A percentile compares a stretch with the other conserved stretches of the same genome.
Conservation (phyloP, 2,888 invertebrate species). For the Conchocele bisecta region DNA sequence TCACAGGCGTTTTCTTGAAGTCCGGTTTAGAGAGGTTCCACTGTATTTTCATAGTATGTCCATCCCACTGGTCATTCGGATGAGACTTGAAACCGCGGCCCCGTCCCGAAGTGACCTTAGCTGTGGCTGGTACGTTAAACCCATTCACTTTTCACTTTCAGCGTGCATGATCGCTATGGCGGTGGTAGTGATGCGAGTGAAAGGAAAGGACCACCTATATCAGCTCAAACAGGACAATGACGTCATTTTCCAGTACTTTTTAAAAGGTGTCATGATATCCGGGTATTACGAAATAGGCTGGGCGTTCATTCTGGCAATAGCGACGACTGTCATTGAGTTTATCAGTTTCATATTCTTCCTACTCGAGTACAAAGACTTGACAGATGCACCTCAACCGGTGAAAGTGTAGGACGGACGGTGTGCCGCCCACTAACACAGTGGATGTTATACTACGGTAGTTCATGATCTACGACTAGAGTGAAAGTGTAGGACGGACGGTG, state of each 20-base stretch:
- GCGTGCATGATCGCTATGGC: slow-evolving; percentile 60
- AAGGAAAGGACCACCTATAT: slow-evolving; percentile 49
- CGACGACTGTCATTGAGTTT: slow-evolving; percentile 51
- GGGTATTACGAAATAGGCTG: slow-evolving; percentile 58
- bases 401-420: slow-evolving; percentile 54
- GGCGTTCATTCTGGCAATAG: slow-evolving; percentile 53
- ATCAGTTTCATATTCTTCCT: slow-evolving; percentile 55
- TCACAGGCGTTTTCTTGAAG: too few species aligned
- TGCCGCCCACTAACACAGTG: too few species aligned
- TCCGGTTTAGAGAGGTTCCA: too few species aligned
- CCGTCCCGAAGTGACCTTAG: too few species aligned
- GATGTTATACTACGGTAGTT: too few species aligned
- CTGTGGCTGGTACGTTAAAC: too few species aligned
- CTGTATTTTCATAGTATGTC: too few species aligned
- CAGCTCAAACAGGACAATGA: slow-evolving; percentile 45
- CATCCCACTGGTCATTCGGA: too few species aligned
- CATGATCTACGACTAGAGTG: too few species aligned
- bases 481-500: too few species aligned
- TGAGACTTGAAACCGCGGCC: too few species aligned
- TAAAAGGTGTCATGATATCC: slow-evolving; percentile 45
- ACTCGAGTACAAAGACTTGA: slow-evolving; percentile 57
- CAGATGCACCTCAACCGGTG: slow-evolving; percentile 49
- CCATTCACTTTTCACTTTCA: slow-evolving; percentile 27
- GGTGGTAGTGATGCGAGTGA: slow-evolving; percentile 56
- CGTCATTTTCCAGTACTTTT: slow-evolving; percentile 36